Conservation (phyloP, 92 coral and sea anemone genomes). For the Porites lobata region DNA sequence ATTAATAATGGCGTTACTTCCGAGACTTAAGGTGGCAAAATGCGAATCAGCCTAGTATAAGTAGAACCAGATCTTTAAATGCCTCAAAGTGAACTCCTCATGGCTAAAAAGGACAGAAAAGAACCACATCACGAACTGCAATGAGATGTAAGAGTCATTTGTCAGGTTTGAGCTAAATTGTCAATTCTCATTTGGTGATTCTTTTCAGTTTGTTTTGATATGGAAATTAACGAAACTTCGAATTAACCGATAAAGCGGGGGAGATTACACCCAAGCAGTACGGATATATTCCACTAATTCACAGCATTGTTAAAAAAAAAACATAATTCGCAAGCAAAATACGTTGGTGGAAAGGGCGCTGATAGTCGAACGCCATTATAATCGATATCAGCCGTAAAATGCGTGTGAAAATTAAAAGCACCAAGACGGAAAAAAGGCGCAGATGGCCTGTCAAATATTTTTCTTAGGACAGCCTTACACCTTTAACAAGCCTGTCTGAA, state of each 20-base stretch:
- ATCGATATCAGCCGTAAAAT: not conserved
- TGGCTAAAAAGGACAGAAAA: not conserved
- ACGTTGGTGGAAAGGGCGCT: not conserved
- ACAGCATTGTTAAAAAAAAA: not conserved
- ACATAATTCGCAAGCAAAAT: not conserved
- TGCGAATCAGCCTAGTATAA: not conserved
- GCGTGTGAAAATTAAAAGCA: not conserved
- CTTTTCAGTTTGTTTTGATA: constrained; percentile 25
- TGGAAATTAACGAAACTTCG: constrained; percentile 20
- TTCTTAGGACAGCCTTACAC: not conserved
- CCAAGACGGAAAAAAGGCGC: not conserved
- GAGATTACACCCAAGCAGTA: not conserved
- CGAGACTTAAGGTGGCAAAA: constrained; percentile 6
- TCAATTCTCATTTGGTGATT: not conserved
- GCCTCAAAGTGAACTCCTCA: not conserved
- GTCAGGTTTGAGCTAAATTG: not conserved
- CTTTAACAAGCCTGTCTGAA: not conserved
- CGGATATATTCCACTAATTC: constrained; percentile 8
- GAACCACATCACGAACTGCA: not conserved
- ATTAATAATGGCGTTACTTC: constrained; percentile 16
- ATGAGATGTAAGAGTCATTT: too few species aligned
- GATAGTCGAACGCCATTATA: not conserved
- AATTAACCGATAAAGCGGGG: not conserved
- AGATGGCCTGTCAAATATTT: constrained; percentile 1
- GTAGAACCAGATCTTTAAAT: not conserved